Percentiles rank a stretch among this genome's conserved stretches.
phyloP scores from a whole-genome alignment of 2,113 vertebrate genomes.

The Forbesichthys agassizii region DNA sequence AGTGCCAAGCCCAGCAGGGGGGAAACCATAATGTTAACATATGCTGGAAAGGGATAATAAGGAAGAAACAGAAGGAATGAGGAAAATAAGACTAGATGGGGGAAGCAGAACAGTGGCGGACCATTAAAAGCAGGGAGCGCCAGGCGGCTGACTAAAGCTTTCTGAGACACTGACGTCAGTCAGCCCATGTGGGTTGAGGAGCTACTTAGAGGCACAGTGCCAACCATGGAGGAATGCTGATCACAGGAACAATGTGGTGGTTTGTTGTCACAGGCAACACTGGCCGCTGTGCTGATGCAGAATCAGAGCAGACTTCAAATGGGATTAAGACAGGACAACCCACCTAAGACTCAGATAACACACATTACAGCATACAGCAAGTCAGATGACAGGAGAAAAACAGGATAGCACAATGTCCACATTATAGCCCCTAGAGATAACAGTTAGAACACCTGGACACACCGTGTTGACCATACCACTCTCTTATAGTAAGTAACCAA shows the following conservation, averaged over 20 bases:
- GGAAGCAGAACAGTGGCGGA: not conserved
- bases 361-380: too few relatives aligned
- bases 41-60: not conserved
- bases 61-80: not conserved
- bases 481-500: too few relatives aligned
- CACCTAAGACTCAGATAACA: not conserved
- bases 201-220: slow-evolving; percentile 2
- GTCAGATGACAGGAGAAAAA: not conserved
- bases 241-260: not conserved
- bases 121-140: not conserved
- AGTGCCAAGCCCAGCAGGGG: too few relatives aligned
- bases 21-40: too few relatives aligned
- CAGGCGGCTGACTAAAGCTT: not conserved
- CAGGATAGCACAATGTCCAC: too few relatives aligned
- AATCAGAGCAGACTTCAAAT: not conserved
- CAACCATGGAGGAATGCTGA: not conserved
- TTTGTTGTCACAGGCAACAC: not conserved
- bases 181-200: not conserved
- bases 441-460: too few relatives aligned
- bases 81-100: not conserved
- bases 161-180: slow-evolving; percentile 1
- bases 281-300: not conserved
- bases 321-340: not conserved
- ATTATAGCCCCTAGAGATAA: too few relatives aligned
- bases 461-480: too few relatives aligned